Evolutionary conservation across 30 jellyfish, hydroid and myxozoan species (phyloP), one percentile per base, ranked within the genome.

Genomic region (Aurelia sp.): DNA sequence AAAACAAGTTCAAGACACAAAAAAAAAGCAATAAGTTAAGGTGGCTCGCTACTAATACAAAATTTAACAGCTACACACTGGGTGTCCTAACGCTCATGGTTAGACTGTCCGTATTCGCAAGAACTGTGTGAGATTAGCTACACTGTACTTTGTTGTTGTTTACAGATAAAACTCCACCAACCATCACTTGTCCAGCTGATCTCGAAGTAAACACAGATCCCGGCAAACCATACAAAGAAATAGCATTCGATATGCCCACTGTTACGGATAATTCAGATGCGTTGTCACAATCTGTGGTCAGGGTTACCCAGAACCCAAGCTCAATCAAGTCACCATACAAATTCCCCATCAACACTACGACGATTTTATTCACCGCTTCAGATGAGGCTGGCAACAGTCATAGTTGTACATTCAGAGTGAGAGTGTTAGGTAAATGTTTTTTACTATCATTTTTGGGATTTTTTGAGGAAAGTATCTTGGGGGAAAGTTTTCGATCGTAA

Each of bases 131-230:
- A 7, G 9, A 4, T 38, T 38, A 38, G 50, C 50, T 38, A 38
- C 50, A 38, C 7, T 4, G 9, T 38, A 38, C 9, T 76, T 79
- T 9, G 18, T 16, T 30, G 13, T 78, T 51, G 8, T 38, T 64
- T 85, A 3, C 80, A 93, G 98, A 93, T 77, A 68, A 27, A 50
- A 96, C 99, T 15, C 99, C 99, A 60, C 99, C 99, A 2, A 67
- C 99, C 18, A 96, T 96, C 66, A 86, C 91, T 8, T 96, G 99
- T 63, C 99, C 99, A 7, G 91, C 59, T 30, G 82, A 80, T 40
- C 62, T 96, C 27, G 86, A 67, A 44, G 96, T 90, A 21, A 90
- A 76, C 16, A 88, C 98, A 30, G 98, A 90, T 41, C 80, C 72
- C 38, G 93, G 92, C 61, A 62, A 87, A 63, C 87, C 96, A 9